Evolutionary conservation across 2,113 vertebrate species (phyloP).

Genomic region (Anthoscopus minutus): DNA sequence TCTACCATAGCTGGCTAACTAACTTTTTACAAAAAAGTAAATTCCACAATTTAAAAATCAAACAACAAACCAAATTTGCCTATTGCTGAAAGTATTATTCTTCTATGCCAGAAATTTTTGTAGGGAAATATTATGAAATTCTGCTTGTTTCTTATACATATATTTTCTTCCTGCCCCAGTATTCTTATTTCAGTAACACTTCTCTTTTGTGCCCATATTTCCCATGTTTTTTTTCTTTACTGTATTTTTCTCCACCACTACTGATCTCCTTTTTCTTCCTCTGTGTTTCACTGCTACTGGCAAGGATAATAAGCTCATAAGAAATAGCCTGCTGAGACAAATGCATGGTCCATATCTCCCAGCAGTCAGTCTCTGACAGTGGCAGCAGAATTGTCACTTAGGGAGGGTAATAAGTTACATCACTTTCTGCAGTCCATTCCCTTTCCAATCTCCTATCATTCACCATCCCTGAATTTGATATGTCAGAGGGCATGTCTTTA

Average conservation of each 20-base stretch:
- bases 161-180: not conserved
- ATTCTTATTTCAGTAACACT: not conserved
- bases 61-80: not conserved
- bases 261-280: not conserved
- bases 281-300: not conserved
- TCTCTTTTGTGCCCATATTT: not conserved
- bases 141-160: not conserved
- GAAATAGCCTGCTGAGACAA: conserved; percentile 1
- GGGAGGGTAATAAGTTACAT: not conserved
- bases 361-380: not conserved
- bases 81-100: not conserved
- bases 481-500: not conserved
- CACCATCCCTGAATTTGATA: not conserved
- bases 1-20: not conserved
- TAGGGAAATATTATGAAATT: not conserved
- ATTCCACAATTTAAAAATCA: not conserved
- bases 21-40: not conserved
- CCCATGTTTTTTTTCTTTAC: not conserved
- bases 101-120: not conserved
- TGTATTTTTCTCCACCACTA: not conserved
- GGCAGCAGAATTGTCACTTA: not conserved
- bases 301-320: not conserved
- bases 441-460: not conserved
- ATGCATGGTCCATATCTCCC: not conserved
- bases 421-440: not conserved